These are phyloP conservation scores for Venustaconcha ellipsiformis DNA, from an alignment of 1,140 invertebrate genomes.

Conservation along the genomic window DNA sequence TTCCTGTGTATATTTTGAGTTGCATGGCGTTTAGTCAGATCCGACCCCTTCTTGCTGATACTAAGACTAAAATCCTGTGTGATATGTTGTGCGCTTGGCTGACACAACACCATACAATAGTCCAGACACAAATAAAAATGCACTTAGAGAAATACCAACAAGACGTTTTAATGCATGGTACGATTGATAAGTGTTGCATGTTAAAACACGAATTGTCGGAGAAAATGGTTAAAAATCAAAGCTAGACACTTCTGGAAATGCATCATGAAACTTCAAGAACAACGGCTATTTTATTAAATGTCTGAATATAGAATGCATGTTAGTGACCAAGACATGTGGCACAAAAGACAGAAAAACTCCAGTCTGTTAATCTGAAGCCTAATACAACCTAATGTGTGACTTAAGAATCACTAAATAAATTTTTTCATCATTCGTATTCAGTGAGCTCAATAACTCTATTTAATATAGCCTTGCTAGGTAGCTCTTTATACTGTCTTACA, in stretches of 20 bases:
- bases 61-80: background rate
- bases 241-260: conserved; percentile 13
- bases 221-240: conserved; percentile 8
- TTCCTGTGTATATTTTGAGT: background rate
- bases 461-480: background rate
- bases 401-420: conserved; percentile 2
- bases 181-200: conserved; percentile 14
- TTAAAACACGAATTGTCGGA: conserved; percentile 1
- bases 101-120: conserved; percentile 15
- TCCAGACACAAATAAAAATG: conserved; percentile 21
- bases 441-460: conserved; percentile 5
- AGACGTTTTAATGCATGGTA: conserved; percentile 19
- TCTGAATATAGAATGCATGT: background rate
- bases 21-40: conserved; percentile 12
- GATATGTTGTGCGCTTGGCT: conserved; percentile 14
- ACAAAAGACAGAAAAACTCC: conserved; percentile 5
- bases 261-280: conserved; percentile 8
- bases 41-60: conserved; percentile 14
- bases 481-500: background rate
- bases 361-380: background rate
- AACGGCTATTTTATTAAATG: background rate
- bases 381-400: background rate
- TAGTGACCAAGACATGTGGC: conserved; percentile 13
- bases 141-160: conserved; percentile 16
- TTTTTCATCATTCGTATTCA: conserved; percentile 2